phyloP scores from a whole-genome alignment of 2,113 vertebrate species.

The Erythrolamprus reginae region DNA sequence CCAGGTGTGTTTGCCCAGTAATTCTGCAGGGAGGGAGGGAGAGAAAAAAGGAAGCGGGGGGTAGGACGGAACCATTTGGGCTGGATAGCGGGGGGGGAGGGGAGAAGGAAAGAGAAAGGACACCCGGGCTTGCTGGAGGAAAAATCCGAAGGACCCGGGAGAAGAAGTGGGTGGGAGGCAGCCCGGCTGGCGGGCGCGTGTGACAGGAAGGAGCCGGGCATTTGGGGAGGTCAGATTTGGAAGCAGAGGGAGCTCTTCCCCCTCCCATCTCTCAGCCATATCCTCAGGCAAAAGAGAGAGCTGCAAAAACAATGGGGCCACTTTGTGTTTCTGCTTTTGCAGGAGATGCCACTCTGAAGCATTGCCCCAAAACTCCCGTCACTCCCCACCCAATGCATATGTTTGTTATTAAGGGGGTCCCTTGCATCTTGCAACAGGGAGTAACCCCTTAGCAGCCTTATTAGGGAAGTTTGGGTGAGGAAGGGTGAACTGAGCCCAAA shows the following conservation, averaged over 20 bases:
- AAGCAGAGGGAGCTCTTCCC: neutral
- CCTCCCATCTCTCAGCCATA: neutral
- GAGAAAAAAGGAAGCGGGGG: neutral
- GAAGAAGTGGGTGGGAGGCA: neutral
- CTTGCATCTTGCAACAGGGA: neutral
- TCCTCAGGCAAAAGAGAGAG: neutral
- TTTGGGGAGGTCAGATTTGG: neutral
- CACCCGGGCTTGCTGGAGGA: neutral
- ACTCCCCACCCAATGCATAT: neutral
- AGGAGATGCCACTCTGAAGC: neutral
- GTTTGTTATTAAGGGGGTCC: neutral
- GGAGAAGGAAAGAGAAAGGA: neutral
- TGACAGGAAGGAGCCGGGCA: neutral
- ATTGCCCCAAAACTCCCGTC: neutral
- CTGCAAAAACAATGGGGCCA: neutral
- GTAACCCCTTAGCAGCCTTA: neutral
- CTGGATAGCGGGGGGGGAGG: neutral
- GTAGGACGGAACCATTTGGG: neutral
- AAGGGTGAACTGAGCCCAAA: neutral
- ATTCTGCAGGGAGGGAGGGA: neutral
- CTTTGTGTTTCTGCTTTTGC: neutral
- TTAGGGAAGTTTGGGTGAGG: neutral
- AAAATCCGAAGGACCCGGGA: neutral
- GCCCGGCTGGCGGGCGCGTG: neutral
- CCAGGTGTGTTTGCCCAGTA: constrained; percentile 1